A percentile compares a stretch with the other conserved stretches of the same genome.
Conservation (phyloP, 1,140 invertebrate species). For the Lineus longissimus region DNA sequence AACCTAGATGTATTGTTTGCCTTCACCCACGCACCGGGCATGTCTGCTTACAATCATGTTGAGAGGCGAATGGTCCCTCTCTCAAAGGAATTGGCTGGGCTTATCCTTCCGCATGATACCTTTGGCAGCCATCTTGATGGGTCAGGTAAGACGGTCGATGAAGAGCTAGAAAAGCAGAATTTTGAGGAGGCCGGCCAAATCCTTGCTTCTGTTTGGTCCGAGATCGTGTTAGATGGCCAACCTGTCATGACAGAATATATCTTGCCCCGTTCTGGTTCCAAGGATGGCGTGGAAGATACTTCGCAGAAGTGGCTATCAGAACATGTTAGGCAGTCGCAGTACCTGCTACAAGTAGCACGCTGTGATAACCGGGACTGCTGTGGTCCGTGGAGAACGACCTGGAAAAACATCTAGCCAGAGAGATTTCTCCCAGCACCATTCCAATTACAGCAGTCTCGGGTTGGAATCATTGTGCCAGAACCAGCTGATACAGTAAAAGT, state of each 20-base stretch:
- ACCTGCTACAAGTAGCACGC: slow-evolving; percentile 23
- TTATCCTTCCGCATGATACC: slow-evolving; percentile 47
- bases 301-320: slow-evolving; percentile 13
- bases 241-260: slow-evolving; percentile 39
- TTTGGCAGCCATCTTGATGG: slow-evolving; percentile 50
- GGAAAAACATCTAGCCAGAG: slow-evolving; percentile 8
- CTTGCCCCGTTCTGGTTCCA: not conserved
- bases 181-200: slow-evolving; percentile 35
- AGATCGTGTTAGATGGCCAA: slow-evolving; percentile 32
- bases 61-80: slow-evolving; percentile 51
- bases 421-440: slow-evolving; percentile 17
- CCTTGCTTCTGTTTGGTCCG: slow-evolving; percentile 39
- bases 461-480: not conserved
- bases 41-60: slow-evolving; percentile 43
- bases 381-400: slow-evolving; percentile 4
- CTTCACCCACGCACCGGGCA: slow-evolving; percentile 51
- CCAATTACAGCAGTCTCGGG: not conserved
- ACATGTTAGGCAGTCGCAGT: slow-evolving; percentile 24
- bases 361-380: slow-evolving; percentile 17
- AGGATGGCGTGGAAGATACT: not conserved
- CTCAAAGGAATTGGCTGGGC: slow-evolving; percentile 44
- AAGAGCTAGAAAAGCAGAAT: slow-evolving; percentile 44
- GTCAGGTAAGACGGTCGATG: slow-evolving; percentile 39
- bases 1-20: slow-evolving; percentile 53
- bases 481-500: not conserved